phyloP scores from a whole-genome alignment of 1,140 invertebrate species.

The Rhyzopertha dominica region DNA sequence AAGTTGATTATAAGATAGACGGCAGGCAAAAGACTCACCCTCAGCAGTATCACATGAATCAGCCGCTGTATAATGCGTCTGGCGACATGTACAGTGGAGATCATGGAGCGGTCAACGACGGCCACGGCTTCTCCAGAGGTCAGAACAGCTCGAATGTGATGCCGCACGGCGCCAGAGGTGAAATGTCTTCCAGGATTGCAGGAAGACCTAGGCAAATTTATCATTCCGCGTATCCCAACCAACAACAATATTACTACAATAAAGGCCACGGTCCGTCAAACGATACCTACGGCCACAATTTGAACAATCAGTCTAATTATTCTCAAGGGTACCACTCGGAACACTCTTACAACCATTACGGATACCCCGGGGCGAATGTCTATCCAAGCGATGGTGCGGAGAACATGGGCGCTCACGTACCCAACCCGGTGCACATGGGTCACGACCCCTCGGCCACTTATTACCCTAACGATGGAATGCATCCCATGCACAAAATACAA shows the following conservation, averaged over 20 bases:
- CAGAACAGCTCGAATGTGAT: conserved; percentile 19
- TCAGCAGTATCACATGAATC: conserved; percentile 44
- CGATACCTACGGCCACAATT: conserved; percentile 44
- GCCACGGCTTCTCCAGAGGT: conserved; percentile 47
- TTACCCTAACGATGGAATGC: conserved; percentile 33
- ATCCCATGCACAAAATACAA: conserved; percentile 35
- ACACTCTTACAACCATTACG: conserved; percentile 39
- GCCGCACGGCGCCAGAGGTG: conserved; percentile 16
- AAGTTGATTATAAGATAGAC: conserved; percentile 33
- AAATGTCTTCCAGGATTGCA: conserved; percentile 14
- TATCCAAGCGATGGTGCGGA: conserved; percentile 33
- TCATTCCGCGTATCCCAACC: conserved; percentile 43
- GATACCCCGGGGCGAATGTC: conserved; percentile 28
- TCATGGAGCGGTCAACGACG: conserved; percentile 29
- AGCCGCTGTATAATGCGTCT: conserved; percentile 39
- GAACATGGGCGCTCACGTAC: conserved; percentile 27
- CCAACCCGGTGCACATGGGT: conserved; percentile 26
- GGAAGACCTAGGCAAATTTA: conserved; percentile 35
- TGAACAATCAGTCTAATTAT: conserved; percentile 42
- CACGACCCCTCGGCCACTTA: conserved; percentile 33
- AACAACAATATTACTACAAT: conserved; percentile 45
- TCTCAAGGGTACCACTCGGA: conserved; percentile 34
- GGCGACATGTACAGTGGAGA: conserved; percentile 52
- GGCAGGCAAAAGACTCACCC: conserved; percentile 46
- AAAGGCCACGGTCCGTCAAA: conserved; percentile 45